phyloP scores from a whole-genome alignment of 1,140 invertebrate species.

The Oryzaephilus surinamensis region DNA sequence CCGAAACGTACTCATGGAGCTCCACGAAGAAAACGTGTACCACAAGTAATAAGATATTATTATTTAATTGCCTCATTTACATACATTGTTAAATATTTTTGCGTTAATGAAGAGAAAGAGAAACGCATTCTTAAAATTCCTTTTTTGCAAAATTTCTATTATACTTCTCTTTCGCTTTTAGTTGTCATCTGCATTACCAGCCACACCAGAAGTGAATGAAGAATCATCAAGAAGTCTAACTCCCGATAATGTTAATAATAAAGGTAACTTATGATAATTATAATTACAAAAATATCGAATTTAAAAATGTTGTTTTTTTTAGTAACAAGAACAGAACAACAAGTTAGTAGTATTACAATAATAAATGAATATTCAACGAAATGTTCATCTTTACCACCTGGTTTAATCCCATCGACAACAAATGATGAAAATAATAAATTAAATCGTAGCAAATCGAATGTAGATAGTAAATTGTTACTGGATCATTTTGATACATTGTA shows the following conservation, averaged over 20 bases:
- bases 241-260: constrained; percentile 42
- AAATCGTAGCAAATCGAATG: constrained; percentile 37
- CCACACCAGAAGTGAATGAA: constrained; percentile 64
- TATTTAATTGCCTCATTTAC: neutral
- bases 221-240: constrained; percentile 48
- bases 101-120: too few species aligned
- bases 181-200: constrained; percentile 43
- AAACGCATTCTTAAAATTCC: too few species aligned
- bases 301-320: constrained; percentile 2
- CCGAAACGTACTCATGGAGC: constrained; percentile 63
- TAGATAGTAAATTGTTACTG: constrained; percentile 27
- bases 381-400: constrained; percentile 55
- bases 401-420: constrained; percentile 41
- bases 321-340: too few species aligned
- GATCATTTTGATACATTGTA: constrained; percentile 27
- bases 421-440: constrained; percentile 37
- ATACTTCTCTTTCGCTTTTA: constrained; percentile 20
- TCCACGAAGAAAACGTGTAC: constrained; percentile 48
- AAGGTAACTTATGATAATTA: too few species aligned
- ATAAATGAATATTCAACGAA: too few species aligned
- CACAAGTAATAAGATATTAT: constrained; percentile 35
- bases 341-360: too few species aligned
- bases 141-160: too few species aligned
- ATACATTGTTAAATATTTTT: constrained; percentile 1
- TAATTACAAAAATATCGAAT: neutral